Evolutionary conservation across 2,888 invertebrate genomes (phyloP).

Genomic region (Drosophila algonquin): DNA sequence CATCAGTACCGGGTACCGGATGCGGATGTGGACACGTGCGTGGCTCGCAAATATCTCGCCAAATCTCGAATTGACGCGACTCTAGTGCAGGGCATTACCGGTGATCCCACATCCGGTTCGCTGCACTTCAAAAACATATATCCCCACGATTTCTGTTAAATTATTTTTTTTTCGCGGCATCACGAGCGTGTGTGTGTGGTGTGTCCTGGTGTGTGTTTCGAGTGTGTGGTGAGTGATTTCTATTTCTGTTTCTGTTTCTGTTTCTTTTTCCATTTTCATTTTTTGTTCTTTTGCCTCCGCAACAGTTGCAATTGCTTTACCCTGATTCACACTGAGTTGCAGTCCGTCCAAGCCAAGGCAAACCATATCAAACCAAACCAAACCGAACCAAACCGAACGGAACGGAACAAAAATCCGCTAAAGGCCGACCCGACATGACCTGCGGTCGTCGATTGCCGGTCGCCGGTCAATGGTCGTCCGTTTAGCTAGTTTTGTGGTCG

Average conservation of each 20-base stretch:
- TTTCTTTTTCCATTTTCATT: neutral
- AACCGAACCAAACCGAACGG: constrained; percentile 2
- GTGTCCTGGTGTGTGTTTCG: constrained; percentile 19
- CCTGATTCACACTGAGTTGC: neutral
- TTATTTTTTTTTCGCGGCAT: constrained; percentile 27
- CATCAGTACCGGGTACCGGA: constrained; percentile 80
- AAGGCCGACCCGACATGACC: constrained; percentile 10
- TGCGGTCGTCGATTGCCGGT: constrained; percentile 28
- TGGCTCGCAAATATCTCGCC: constrained; percentile 34
- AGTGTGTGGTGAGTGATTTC: constrained; percentile 52
- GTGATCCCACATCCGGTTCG: constrained; percentile 5
- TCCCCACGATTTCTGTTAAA: constrained; percentile 1
- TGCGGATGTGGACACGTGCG: constrained; percentile 63
- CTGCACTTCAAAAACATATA: constrained; percentile 9
- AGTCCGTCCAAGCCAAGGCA: neutral
- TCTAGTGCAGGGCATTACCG: neutral
- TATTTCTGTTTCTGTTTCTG: neutral
- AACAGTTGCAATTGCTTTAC: constrained; percentile 29
- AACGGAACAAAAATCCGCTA: neutral
- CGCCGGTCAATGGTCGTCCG: constrained; percentile 30
- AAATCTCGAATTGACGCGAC: constrained; percentile 15
- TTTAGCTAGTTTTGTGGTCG: constrained; percentile 69
- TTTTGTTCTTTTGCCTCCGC: constrained; percentile 14
- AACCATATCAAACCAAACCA: neutral
- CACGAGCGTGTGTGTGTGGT: constrained; percentile 30